Base-by-base conservation (phyloP, 2,797 vertebrate species). In the Heteromormyrus szaboi region DNA sequence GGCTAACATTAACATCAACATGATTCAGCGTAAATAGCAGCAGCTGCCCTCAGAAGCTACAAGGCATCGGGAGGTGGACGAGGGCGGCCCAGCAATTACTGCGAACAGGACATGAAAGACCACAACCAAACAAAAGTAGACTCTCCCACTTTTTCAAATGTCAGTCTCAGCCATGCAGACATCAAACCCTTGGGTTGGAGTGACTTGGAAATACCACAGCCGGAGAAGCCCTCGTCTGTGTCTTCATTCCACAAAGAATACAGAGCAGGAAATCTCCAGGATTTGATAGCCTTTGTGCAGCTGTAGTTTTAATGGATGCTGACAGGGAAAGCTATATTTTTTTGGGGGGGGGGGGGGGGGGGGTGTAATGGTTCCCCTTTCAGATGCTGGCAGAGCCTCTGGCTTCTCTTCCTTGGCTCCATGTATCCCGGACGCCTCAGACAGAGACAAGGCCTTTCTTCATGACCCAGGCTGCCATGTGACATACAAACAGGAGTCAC, bases 221-320 rank as follows among this genome's bases (percentile, higher is more conserved):
- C 2, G 46, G 22, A 7, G 50, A 54, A 22, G 50, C 46, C 48
- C 12, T 7, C 22, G 4, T 51, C 50, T 25, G 41, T 3, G 53
- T 85, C 84, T 54, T 54, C 51, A 53, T 51, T 85, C 41, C 41
- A 19, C 44, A 54, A 85, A 48, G 46, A 33, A 83, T 50, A 48
- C 79, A 53, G 84, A 85, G 84, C 12, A 46, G 50, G 84, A 54
- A 85, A 85, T 85, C 48, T 85, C 48, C 2, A 12, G 84, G 84
- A 85, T 85, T 85, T 29, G 25, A 53, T 85, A 29, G 37, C 44
- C 79, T 83, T 83, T 83, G 17, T 48, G 50, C 48, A 53, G 50
- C 48, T 51, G 50, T 33, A 48, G 50, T 85, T 11, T 85, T 85
- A 85, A 53, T 33, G 50, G 46, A 53, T 53, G 84, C 50, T 51